phyloP scores from a whole-genome alignment of 1,140 invertebrate species.

The Temnothorax curvispinosus region DNA sequence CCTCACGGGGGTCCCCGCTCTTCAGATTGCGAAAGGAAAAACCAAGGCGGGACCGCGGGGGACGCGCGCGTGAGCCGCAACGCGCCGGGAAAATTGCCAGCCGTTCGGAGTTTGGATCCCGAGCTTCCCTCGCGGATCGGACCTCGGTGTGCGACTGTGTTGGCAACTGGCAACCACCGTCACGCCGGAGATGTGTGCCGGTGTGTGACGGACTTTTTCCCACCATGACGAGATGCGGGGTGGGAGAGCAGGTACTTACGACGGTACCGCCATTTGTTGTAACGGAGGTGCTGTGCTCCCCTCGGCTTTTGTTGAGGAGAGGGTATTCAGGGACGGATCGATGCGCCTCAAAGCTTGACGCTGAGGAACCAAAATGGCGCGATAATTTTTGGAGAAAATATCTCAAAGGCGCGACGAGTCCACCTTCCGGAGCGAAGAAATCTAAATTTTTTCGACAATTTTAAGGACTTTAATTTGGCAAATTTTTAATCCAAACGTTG shows the following conservation, averaged over 20 bases:
- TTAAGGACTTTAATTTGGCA: not conserved
- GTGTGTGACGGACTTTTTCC: constrained; percentile 48
- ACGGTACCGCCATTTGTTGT: constrained; percentile 43
- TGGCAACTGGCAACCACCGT: constrained; percentile 18
- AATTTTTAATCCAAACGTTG: not conserved
- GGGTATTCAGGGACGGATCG: constrained; percentile 13
- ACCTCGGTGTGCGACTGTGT: constrained; percentile 45
- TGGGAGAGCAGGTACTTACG: constrained; percentile 45
- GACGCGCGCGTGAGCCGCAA: constrained; percentile 6
- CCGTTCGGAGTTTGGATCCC: not conserved
- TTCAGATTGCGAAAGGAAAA: constrained; percentile 47
- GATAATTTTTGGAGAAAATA: not conserved
- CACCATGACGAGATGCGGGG: constrained; percentile 29
- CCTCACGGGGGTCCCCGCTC: not conserved
- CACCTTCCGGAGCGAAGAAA: too few species aligned
- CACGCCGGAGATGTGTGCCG: constrained; percentile 28
- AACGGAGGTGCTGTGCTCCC: constrained; percentile 37
- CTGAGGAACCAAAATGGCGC: not conserved
- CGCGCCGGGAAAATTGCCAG: constrained; percentile 31
- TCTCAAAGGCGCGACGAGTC: not conserved
- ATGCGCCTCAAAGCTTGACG: not conserved
- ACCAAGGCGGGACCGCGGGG: not conserved
- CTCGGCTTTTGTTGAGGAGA: constrained; percentile 4
- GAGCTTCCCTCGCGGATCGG: constrained; percentile 42
- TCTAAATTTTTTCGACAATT: not conserved